Percentiles rank a stretch among this genome's conserved stretches.
These are phyloP conservation scores for Arion vulgaris DNA, from an alignment of 1,140 invertebrate genomes.

Conservation along the genomic window DNA sequence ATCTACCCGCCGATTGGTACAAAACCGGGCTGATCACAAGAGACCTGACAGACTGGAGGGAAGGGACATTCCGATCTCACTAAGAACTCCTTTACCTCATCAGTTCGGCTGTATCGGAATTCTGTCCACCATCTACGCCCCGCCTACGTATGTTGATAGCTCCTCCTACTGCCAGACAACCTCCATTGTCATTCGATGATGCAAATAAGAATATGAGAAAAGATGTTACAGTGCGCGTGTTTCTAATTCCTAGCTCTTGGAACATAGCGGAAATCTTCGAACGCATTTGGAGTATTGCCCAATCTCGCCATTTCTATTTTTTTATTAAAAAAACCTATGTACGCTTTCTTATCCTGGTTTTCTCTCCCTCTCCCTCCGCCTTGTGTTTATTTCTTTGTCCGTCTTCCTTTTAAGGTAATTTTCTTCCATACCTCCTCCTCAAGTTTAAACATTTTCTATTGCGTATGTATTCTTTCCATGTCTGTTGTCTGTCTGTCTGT, in stretches of 20 bases:
- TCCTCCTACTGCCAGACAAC: background rate
- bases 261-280: background rate
- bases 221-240: background rate
- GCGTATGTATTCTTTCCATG: too few relatives aligned
- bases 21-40: background rate
- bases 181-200: background rate
- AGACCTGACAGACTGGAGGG: background rate
- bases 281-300: background rate
- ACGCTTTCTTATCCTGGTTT: background rate
- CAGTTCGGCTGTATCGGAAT: background rate
- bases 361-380: background rate
- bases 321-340: too few relatives aligned
- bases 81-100: background rate
- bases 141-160: background rate
- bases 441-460: too few relatives aligned
- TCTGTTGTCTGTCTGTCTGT: background rate
- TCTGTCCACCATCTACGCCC: background rate
- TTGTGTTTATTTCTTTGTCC: background rate
- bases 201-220: background rate
- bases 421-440: background rate
- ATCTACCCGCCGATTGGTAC: conserved; percentile 7
- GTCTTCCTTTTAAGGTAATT: background rate
- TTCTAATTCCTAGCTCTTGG: background rate
- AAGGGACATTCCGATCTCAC: background rate
- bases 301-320: background rate